Base-by-base conservation (phyloP, 2,113 vertebrate genomes). In the Myotis yumanensis region DNA sequence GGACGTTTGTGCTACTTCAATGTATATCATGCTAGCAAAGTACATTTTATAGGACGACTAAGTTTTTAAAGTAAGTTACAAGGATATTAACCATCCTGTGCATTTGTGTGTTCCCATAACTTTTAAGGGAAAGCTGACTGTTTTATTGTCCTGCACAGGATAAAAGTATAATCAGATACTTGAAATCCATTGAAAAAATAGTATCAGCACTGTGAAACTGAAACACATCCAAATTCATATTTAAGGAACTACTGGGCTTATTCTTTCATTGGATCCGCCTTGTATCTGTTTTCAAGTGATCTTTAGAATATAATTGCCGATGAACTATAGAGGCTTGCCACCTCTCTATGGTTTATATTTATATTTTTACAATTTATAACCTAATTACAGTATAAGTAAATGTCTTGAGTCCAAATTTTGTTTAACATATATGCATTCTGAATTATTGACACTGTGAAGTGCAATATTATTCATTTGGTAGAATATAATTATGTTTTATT, bases 361-460 rank as follows among this genome's bases (percentile, higher is more conserved):
- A 40, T 40, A 40, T 40, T 40, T 40, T 40, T 40, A 40, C 40
- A 40, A 40, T 76, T 89, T 93, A 17, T 79, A 96, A 88, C 35
- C 54, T 96, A 94, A 90, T 90, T 94, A 64, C 62, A 64, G 62
- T 32, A 95, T 79, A 96, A 77, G 28, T 69, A 90, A 95, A 88
- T 88, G 25, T 90, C n/a, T 93, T 95, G 72, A 90, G 48, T 73
- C 11, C 10, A 88, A 88, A 90, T 90, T 95, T 87, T 40, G 87
- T 72, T 95, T 85, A 87, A 95, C 17, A 73, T 68, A 71, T 69
- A 32, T 16, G 64, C 30, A 83, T 88, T 95, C 46, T 90, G 66
- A 93, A 85, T 88, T 92, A 82, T 37, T 92, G 71, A 91, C 69
- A 86, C 48, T 79, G 77, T 73, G 62, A 96, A 95, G 43, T 96